phyloP scores from a whole-genome alignment of 2,113 vertebrate species.

The Eublepharis macularius region DNA sequence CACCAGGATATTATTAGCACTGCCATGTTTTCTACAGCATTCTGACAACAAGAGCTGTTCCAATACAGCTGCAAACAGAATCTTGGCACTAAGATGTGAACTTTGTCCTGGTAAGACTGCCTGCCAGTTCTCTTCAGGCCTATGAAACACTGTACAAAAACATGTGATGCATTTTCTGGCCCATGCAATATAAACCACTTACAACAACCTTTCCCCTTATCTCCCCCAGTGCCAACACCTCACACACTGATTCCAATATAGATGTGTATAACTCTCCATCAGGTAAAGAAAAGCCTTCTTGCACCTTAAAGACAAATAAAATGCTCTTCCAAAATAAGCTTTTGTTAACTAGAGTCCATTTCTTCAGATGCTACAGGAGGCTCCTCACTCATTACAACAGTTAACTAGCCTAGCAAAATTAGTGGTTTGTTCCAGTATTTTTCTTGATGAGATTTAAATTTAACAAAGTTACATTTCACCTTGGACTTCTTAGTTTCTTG shows the following conservation, averaged over 20 bases:
- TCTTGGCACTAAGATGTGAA: background rate
- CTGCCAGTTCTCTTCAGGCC: background rate
- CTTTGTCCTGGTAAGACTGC: constrained; percentile 1
- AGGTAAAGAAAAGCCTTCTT: background rate
- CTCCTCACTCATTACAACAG: too few species aligned
- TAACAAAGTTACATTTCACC: too few species aligned
- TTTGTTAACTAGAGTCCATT: too few species aligned
- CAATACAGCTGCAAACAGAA: background rate
- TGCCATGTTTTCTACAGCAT: background rate
- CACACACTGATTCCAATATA: background rate
- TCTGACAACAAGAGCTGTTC: background rate
- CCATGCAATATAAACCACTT: background rate
- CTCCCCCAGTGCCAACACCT: background rate
- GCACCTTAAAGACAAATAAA: too few species aligned
- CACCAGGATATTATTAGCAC: background rate
- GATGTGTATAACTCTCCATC: background rate
- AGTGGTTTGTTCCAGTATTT: too few species aligned
- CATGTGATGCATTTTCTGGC: background rate
- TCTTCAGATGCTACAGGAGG: too few species aligned
- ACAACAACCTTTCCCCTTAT: background rate
- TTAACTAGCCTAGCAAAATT: too few species aligned
- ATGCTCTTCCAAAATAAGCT: too few species aligned
- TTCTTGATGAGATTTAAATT: too few species aligned
- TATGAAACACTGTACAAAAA: background rate
- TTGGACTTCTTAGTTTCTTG: too few species aligned